Evolutionary conservation across 2,888 invertebrate species (phyloP).

Genomic region (Ptycholaimellus sp.): DNA sequence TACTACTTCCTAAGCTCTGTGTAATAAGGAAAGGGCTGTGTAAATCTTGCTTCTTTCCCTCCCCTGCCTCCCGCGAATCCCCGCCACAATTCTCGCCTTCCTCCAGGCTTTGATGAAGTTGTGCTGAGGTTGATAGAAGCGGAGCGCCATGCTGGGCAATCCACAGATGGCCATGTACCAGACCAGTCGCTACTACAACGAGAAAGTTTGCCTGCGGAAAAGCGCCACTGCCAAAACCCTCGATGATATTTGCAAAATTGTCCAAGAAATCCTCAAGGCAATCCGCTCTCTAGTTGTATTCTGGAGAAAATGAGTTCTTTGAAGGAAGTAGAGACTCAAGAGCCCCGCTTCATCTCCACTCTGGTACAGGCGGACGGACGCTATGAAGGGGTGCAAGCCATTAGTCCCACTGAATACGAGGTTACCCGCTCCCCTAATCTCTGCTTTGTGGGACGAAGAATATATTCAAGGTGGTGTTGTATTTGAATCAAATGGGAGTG

Average conservation of each 20-base stretch:
- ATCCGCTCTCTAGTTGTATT: too few species aligned
- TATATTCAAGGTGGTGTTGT: constrained; percentile 73
- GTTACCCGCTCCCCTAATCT: constrained; percentile 21
- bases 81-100: too few species aligned
- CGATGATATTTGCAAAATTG: constrained; percentile 48
- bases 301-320: too few species aligned
- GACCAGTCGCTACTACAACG: constrained; percentile 73
- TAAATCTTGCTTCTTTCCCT: too few species aligned
- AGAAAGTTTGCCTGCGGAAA: constrained; percentile 62
- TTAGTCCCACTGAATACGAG: constrained; percentile 43
- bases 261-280: constrained; percentile 72
- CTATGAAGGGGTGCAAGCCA: constrained; percentile 47
- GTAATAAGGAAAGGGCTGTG: too few species aligned
- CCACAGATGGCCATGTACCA: constrained; percentile 69
- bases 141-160: constrained; percentile 52
- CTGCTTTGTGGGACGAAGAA: background rate
- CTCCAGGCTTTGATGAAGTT: too few species aligned
- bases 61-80: too few species aligned
- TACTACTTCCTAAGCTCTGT: too few species aligned
- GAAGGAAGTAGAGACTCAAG: constrained; percentile 77
- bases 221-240: constrained; percentile 61
- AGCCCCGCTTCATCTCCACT: constrained; percentile 55
- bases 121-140: too few species aligned
- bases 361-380: constrained; percentile 55
- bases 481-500: constrained; percentile 88